Base-by-base conservation (phyloP, 2,113 vertebrate species). In the Strix aluco region DNA sequence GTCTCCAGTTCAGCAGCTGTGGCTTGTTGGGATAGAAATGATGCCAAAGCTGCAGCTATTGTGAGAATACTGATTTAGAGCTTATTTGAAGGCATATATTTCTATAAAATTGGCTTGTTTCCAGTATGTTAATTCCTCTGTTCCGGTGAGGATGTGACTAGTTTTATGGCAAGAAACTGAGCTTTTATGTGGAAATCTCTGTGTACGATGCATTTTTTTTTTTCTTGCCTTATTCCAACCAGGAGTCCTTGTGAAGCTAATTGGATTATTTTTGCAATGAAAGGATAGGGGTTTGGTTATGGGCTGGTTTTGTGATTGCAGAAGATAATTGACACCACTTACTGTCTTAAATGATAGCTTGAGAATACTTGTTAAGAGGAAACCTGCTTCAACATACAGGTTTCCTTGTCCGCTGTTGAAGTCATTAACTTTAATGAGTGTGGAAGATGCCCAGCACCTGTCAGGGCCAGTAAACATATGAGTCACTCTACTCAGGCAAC, bases 81-180 rank as follows among this genome's bases (percentile, higher is more conserved):
- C 40, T 82, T 88, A 89, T 70, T 87, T 89, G 86, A 93, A 93
- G 61, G 73, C 80, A 69, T 81, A 25, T 49, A 88, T 80, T 87
- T 95, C 86, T 94, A 54, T 85, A 85, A 95, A 86, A 89, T 83
- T 94, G 91, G 81, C 66, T 81, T 82, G 13, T 73, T 95, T 94
- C 97, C 96, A 87, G 58, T 66, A 77, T 90, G 70, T 69, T 95
- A 94, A 95, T 97, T 92, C 91, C 38, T 87, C 54, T 78, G 74
- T 96, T 94, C 89, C 6, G 13, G 81, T 83, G 81, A 95, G 91
- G 74, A 91, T 91, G 73, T 90, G 66, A 65, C 69, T 87, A 63
- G 62, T 65, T 95, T 92, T 85, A 97, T 75, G 81, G 81, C 70
- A 92, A 94, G 29, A 89, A 85, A 30, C 23, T 34, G 67, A 87